These are phyloP conservation scores for Pentalonia nigronervosa DNA, from an alignment of 1,140 invertebrate species.

Conservation along the genomic window DNA sequence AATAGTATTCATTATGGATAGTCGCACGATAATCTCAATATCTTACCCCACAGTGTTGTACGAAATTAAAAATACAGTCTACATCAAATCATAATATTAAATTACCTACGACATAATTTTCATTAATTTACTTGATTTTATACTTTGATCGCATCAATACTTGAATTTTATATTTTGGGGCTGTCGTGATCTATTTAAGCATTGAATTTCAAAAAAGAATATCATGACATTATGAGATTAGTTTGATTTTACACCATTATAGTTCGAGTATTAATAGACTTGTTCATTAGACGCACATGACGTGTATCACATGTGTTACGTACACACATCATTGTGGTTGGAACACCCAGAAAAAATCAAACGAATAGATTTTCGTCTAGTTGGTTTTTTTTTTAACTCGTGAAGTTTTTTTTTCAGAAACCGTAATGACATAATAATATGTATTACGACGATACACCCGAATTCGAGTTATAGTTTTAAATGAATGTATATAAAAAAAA, in stretches of 20 bases:
- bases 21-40: not conserved
- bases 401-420: too few species aligned
- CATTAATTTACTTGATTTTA: too few species aligned
- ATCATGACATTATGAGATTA: not conserved
- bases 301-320: not conserved
- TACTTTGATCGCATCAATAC: too few species aligned
- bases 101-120: not conserved
- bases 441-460: too few species aligned
- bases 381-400: not conserved
- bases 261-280: not conserved
- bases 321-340: not conserved
- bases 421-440: not conserved
- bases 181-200: too few species aligned
- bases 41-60: not conserved
- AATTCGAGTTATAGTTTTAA: too few species aligned
- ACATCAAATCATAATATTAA: not conserved
- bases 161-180: too few species aligned
- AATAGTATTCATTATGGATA: not conserved
- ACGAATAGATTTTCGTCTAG: not conserved
- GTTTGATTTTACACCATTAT: too few species aligned
- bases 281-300: not conserved
- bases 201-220: not conserved
- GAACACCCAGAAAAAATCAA: not conserved
- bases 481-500: too few species aligned
- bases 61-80: not conserved